A percentile compares a stretch with the other conserved stretches of the same genome.
Conservation (phyloP, 2,113 vertebrate species). For the Corythoichthys haematopterus region DNA sequence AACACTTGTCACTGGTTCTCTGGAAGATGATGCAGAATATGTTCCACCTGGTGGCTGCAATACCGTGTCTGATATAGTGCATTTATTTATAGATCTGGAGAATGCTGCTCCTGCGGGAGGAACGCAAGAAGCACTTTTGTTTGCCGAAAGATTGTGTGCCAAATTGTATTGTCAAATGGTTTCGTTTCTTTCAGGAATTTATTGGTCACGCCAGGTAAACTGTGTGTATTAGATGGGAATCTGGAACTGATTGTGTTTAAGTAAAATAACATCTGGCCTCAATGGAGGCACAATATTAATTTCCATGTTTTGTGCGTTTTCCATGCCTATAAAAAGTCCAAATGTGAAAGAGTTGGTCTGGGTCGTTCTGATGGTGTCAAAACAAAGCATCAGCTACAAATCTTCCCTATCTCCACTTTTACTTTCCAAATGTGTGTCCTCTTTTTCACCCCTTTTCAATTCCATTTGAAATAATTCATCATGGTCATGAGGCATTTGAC, state of each 20-base stretch:
- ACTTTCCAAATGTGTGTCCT: slow-evolving; percentile 5
- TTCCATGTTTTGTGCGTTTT: slow-evolving; percentile 36
- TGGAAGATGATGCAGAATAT: slow-evolving; percentile 34
- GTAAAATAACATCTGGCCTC: slow-evolving; percentile 2
- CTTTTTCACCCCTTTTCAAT: slow-evolving; percentile 22
- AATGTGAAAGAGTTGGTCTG: slow-evolving; percentile 22
- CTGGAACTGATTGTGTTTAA: slow-evolving; percentile 29
- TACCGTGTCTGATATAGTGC: slow-evolving; percentile 15
- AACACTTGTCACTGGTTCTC: slow-evolving; percentile 21
- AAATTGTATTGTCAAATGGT: slow-evolving; percentile 13
- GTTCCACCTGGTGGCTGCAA: slow-evolving; percentile 12
- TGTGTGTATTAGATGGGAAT: slow-evolving; percentile 26
- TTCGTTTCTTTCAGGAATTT: slow-evolving; percentile 24
- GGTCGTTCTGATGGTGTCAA: slow-evolving; percentile 34
- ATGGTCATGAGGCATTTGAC: slow-evolving; percentile 37
- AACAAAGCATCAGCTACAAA: slow-evolving; percentile 40
- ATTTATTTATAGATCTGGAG: slow-evolving; percentile 25
- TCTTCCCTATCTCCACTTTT: slow-evolving; percentile 9
- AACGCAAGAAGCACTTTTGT: slow-evolving; percentile 33
- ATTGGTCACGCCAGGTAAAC: slow-evolving; percentile 41
- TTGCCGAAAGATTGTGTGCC: slow-evolving; percentile 7
- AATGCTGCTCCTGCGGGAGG: slow-evolving; percentile 1
- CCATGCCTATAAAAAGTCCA: slow-evolving; percentile 19
- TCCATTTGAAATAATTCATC: slow-evolving; percentile 37
- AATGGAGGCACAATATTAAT: slow-evolving; percentile 34